Evolutionary conservation across 2,113 vertebrate species (phyloP).

Genomic region (Stictonetta naevosa): DNA sequence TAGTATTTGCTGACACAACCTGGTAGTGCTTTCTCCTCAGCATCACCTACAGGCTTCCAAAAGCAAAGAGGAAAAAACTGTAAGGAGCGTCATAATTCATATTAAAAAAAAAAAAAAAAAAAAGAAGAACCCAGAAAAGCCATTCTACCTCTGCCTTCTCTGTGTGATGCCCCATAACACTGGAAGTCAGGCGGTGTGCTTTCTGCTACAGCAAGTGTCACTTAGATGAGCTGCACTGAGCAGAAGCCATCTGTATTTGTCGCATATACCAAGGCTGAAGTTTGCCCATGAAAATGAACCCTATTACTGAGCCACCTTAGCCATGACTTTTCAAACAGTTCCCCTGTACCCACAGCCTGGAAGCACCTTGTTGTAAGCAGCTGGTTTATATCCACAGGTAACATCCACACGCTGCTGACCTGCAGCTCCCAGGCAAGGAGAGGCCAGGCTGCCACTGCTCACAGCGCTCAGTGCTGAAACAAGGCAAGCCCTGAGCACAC

Average conservation of each 20-base stretch:
- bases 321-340: background rate
- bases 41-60: background rate
- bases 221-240: background rate
- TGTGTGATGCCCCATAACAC: rapidly evolving
- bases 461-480: background rate
- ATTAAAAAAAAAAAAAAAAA: background rate
- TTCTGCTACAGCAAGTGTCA: background rate
- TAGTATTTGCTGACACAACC: background rate
- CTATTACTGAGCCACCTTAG: background rate
- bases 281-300: rapidly evolving
- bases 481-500: background rate
- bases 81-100: background rate
- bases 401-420: background rate
- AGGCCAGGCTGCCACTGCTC: background rate
- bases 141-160: background rate
- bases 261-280: background rate
- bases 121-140: background rate
- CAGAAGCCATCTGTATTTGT: background rate
- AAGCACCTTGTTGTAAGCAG: background rate
- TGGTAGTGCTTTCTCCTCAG: background rate
- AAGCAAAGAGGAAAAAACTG: background rate
- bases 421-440: background rate
- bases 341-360: background rate
- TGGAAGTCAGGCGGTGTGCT: background rate
- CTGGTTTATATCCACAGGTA: background rate